Evolutionary conservation across 2,113 vertebrate species (phyloP).

Genomic region (Peucedramus taeniatus): DNA sequence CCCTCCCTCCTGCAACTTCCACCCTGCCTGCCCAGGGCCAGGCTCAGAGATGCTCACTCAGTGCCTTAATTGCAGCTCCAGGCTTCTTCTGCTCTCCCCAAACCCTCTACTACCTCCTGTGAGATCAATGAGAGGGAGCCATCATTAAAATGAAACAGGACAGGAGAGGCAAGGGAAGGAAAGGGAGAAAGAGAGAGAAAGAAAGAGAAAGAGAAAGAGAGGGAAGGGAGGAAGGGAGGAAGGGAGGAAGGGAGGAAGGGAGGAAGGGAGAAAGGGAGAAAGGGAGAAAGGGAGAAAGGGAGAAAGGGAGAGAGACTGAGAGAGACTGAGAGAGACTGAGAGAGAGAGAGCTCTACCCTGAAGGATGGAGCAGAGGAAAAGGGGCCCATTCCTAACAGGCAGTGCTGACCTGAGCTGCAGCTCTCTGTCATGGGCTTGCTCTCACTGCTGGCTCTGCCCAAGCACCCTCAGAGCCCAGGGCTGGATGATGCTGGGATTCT

Average conservation of each 20-base stretch:
- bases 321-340: background rate
- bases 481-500: background rate
- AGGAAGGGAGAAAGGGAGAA: background rate
- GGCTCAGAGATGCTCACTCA: background rate
- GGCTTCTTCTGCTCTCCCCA: background rate
- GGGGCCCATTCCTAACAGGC: rapidly evolving
- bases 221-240: too few relatives aligned
- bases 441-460: background rate
- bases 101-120: rapidly evolving
- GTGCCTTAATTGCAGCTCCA: background rate
- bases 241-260: too few relatives aligned
- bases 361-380: background rate
- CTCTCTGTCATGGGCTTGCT: background rate
- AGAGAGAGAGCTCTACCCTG: background rate
- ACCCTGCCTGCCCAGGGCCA: rapidly evolving
- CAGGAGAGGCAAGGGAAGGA: too few relatives aligned
- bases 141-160: background rate
- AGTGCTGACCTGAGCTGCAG: background rate
- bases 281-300: background rate
- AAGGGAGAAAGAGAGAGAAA: too few relatives aligned
- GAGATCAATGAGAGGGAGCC: background rate
- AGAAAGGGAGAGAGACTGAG: background rate
- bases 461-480: background rate
- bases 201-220: background rate
- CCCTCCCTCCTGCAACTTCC: background rate